Conservation (phyloP, 1,140 invertebrate genomes). For the Caenorhabditis inopinata region DNA sequence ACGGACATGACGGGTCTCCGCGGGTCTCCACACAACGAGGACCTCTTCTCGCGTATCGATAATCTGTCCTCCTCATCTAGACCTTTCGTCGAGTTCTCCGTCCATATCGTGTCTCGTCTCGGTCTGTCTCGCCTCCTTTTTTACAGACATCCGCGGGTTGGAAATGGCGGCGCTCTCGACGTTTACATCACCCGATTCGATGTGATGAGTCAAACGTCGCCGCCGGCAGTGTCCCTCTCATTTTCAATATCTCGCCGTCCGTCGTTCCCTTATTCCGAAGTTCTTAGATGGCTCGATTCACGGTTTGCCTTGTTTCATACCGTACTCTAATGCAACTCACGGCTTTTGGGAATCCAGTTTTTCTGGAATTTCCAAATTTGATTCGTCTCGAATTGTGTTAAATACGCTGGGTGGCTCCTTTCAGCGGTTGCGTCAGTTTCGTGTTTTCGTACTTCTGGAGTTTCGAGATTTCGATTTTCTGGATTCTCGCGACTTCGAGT, state of each 20-base stretch:
- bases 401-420: no score
- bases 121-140: no score
- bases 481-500: no score
- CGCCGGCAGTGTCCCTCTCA: neutral
- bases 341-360: no score
- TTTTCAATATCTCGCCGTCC: neutral
- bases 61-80: constrained; percentile 27
- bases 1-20: no score
- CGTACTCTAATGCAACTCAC: no score
- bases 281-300: neutral
- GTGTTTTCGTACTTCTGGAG: no score
- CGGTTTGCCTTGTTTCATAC: no score
- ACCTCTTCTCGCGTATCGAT: neutral
- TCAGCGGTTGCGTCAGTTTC: no score
- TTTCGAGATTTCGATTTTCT: no score
- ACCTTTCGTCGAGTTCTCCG: constrained; percentile 13
- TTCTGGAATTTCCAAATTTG: neutral
- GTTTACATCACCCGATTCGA: neutral
- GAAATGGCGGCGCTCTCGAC: constrained; percentile 11
- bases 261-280: neutral
- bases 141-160: neutral
- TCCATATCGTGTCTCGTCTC: neutral
- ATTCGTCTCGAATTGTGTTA: no score
- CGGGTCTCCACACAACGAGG: no score
- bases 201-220: neutral